phyloP scores from a whole-genome alignment of 1,140 invertebrate genomes.

The Danaus melanippus region DNA sequence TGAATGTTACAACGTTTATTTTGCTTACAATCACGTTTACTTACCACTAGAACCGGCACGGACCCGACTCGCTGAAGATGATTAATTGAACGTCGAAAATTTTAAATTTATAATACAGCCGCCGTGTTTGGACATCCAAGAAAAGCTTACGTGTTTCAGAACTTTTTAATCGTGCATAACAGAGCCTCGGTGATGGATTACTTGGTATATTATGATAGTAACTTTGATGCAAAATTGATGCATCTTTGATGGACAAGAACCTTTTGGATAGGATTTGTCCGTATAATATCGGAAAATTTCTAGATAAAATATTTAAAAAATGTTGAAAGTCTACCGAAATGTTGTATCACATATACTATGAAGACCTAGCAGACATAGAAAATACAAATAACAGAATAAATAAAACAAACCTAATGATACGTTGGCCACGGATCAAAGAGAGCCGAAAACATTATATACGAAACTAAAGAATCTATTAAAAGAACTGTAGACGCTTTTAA shows the following conservation, averaged over 20 bases:
- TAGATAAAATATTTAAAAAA: no score
- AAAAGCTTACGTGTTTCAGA: constrained; percentile 25
- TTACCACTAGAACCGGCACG: constrained; percentile 4
- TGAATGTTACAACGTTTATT: no score
- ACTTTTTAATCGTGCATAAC: constrained; percentile 24
- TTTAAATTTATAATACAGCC: constrained; percentile 36
- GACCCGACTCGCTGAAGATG: constrained; percentile 31
- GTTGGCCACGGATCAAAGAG: no score
- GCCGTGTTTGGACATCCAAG: constrained; percentile 31
- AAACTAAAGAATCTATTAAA: constrained; percentile 29
- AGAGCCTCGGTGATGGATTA: constrained; percentile 24
- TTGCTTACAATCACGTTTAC: constrained; percentile 5
- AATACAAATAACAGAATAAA: no score
- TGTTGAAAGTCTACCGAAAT: no score
- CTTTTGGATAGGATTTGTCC: not conserved
- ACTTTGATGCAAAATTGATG: constrained; percentile 12
- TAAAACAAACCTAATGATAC: no score
- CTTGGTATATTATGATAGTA: constrained; percentile 11
- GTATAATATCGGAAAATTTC: no score
- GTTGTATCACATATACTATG: not conserved
- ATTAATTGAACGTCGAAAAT: constrained; percentile 35
- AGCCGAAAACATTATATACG: constrained; percentile 9
- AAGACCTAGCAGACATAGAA: not conserved
- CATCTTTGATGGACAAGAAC: constrained; percentile 12
- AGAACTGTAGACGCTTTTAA: constrained; percentile 49